These are phyloP conservation scores for Itoplectis maculator DNA, from an alignment of 2,888 invertebrate genomes.

Conservation along the genomic window DNA sequence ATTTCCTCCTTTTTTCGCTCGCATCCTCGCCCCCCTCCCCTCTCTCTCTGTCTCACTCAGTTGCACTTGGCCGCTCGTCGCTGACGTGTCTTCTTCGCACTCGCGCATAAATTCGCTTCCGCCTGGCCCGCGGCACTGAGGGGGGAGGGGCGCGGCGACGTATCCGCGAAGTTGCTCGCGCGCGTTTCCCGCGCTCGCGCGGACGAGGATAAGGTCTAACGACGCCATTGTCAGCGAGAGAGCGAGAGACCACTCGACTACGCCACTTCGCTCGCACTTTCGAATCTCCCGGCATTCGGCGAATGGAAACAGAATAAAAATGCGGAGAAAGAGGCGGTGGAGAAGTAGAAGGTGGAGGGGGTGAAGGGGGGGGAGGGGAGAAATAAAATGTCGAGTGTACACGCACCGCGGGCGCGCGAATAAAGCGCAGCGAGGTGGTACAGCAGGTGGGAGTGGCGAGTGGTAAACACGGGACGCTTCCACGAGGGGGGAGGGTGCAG, in stretches of 20 bases:
- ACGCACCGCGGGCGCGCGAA: constrained; percentile 14
- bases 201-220: constrained; percentile 74
- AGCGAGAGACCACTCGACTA: constrained; percentile 71
- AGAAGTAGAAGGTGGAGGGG: too few relatives aligned
- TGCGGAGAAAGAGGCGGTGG: constrained; percentile 18
- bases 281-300: constrained; percentile 61
- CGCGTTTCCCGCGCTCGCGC: constrained; percentile 71
- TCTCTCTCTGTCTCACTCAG: too few relatives aligned
- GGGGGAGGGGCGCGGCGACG: background rate
- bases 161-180: constrained; percentile 13
- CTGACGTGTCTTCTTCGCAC: constrained; percentile 12
- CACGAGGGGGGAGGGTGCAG: background rate
- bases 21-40: background rate
- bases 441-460: constrained; percentile 20
- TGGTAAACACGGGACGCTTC: constrained; percentile 34
- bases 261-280: constrained; percentile 75
- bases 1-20: background rate
- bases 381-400: constrained; percentile 47
- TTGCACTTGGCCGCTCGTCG: constrained; percentile 16
- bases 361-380: background rate
- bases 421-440: constrained; percentile 28
- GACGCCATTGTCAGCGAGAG: constrained; percentile 76
- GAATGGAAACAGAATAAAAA: constrained; percentile 56
- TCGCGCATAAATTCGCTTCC: constrained; percentile 30
- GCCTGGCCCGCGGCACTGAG: constrained; percentile 2